phyloP scores from a whole-genome alignment of 2,888 invertebrate species.

The Rhyacophila evoluta region DNA sequence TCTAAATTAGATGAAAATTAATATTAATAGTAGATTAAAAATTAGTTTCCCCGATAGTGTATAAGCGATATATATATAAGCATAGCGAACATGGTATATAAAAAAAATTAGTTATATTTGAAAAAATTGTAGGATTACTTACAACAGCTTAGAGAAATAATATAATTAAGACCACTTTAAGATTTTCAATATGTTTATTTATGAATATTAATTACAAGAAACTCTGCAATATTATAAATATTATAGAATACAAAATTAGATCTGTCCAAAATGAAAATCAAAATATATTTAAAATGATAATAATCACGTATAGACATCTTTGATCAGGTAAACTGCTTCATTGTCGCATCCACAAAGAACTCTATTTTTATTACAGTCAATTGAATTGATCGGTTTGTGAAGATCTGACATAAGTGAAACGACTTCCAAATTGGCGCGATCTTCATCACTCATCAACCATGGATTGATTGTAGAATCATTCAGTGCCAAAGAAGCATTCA shows the following conservation, averaged over 20 bases:
- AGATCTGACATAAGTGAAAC: constrained; percentile 80
- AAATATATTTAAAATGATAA: not conserved
- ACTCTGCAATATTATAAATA: not conserved
- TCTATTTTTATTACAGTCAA: constrained; percentile 81
- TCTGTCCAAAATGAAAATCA: no score
- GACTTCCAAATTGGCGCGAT: constrained; percentile 77
- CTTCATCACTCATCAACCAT: constrained; percentile 78
- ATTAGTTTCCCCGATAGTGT: no score
- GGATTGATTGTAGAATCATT: constrained; percentile 63
- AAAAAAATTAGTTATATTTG: no score
- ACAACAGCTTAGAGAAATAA: no score
- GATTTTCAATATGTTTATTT: no score
- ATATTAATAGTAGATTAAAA: no score
- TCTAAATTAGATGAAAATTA: no score
- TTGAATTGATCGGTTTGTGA: constrained; percentile 83
- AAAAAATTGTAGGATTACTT: no score
- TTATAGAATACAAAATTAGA: not conserved
- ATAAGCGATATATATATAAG: no score
- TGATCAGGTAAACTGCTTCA: constrained; percentile 87
- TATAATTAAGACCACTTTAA: no score
- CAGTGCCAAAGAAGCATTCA: constrained; percentile 55
- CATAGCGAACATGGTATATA: no score
- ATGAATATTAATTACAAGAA: no score
- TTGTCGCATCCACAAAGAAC: constrained; percentile 89
- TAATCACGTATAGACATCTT: constrained; percentile 68